A percentile compares a stretch with the other conserved stretches of the same genome.
phyloP scores from a whole-genome alignment of 2,797 vertebrate species.

The Poecile montanus region DNA sequence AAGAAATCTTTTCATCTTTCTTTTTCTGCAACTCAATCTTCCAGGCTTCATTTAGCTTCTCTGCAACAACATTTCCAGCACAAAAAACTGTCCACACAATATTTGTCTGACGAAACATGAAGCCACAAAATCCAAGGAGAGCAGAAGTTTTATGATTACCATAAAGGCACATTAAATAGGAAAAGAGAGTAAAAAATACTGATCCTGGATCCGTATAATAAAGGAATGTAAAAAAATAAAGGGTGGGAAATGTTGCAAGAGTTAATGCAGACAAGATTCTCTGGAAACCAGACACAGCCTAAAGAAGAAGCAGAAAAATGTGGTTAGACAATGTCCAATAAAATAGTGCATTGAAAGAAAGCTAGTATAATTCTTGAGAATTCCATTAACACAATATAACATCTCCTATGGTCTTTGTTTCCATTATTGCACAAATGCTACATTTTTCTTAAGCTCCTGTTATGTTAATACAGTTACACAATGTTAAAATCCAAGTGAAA shows the following conservation, averaged over 20 bases:
- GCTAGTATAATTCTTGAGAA: background rate
- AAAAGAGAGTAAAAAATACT: conserved; percentile 93
- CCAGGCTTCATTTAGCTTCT: conserved; percentile 90
- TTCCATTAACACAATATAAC: background rate
- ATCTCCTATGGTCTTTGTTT: background rate
- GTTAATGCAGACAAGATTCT: conserved; percentile 86
- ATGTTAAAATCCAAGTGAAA: background rate
- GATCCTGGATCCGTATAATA: conserved; percentile 97
- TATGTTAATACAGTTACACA: background rate
- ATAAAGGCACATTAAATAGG: conserved; percentile 95
- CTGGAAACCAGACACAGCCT: conserved; percentile 84
- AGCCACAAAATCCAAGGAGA: conserved; percentile 87
- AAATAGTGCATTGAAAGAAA: background rate
- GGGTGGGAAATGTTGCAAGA: conserved; percentile 89
- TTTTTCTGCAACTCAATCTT: conserved; percentile 84
- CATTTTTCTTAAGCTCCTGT: background rate
- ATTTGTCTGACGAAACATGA: conserved; percentile 96
- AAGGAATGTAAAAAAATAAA: conserved; percentile 98
- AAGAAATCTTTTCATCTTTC: conserved; percentile 82
- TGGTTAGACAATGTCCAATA: background rate
- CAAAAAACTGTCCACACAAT: conserved; percentile 94
- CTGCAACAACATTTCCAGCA: conserved; percentile 85
- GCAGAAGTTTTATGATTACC: conserved; percentile 91
- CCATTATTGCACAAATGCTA: background rate
- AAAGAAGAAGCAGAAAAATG: conserved; percentile 41